phyloP scores from a whole-genome alignment of 1,140 invertebrate species.

The Neotoxoptera formosana region DNA sequence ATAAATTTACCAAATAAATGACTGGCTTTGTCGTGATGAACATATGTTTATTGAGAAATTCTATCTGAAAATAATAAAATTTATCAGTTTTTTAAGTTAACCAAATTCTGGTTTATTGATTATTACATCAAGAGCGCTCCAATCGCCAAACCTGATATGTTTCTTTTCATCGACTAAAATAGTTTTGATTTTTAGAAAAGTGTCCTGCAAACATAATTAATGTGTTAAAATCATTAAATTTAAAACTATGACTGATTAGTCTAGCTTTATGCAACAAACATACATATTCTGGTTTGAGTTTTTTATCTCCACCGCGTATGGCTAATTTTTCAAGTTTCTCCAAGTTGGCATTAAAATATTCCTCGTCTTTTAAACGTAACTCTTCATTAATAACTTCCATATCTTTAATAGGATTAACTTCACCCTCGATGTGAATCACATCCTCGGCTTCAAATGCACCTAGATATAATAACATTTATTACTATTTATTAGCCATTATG shows the following conservation, averaged over 20 bases:
- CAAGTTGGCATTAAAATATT: constrained; percentile 79
- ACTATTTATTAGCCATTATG: neutral
- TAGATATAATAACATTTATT: constrained; percentile 63
- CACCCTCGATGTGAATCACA: constrained; percentile 97
- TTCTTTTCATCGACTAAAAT: constrained; percentile 89
- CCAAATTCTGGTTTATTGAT: constrained; percentile 39
- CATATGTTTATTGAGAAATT: constrained; percentile 94
- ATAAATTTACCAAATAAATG: constrained; percentile 96
- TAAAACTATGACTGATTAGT: neutral
- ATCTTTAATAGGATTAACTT: constrained; percentile 96
- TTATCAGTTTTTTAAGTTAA: constrained; percentile 17
- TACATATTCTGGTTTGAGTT: constrained; percentile 94
- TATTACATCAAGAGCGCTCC: constrained; percentile 91
- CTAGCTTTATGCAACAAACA: constrained; percentile 63
- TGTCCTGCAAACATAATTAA: constrained; percentile 72
- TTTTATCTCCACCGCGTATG: constrained; percentile 92
- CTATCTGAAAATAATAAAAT: constrained; percentile 78
- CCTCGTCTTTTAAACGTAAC: constrained; percentile 91
- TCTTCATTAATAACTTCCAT: constrained; percentile 97
- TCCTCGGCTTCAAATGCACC: constrained; percentile 98
- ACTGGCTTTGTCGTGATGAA: constrained; percentile 98
- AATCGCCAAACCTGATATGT: constrained; percentile 90
- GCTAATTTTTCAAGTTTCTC: constrained; percentile 90
- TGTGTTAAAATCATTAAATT: neutral
- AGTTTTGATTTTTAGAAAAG: constrained; percentile 84